These are phyloP conservation scores for Lucilia sericata DNA, from an alignment of 1,140 invertebrate species.

Conservation along the genomic window DNA sequence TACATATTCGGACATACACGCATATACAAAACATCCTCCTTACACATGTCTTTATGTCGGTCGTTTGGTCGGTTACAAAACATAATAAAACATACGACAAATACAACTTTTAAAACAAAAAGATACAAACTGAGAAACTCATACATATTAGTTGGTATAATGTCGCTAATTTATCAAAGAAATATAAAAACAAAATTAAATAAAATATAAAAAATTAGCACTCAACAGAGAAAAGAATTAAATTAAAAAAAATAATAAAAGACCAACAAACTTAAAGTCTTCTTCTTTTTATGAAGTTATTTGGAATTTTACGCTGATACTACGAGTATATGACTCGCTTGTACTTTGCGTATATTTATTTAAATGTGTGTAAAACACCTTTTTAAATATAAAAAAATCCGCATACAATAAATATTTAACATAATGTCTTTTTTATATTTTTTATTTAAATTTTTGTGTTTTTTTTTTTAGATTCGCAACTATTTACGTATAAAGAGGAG, in stretches of 20 bases:
- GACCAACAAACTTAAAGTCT: neutral
- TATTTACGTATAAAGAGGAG: neutral
- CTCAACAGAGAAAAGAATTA: constrained; percentile 1
- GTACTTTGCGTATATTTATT: neutral
- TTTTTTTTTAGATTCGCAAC: constrained; percentile 8
- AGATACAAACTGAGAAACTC: neutral
- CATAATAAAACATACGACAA: neutral
- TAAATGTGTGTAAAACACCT: neutral
- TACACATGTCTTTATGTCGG: neutral
- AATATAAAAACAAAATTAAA: neutral
- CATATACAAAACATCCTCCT: neutral
- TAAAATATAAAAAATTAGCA: constrained; percentile 11
- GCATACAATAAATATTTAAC: constrained; percentile 24
- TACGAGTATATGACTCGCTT: too few species aligned
- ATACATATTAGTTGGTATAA: neutral
- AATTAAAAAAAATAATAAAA: constrained; percentile 7
- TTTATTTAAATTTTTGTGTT: neutral
- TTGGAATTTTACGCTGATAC: constrained; percentile 8
- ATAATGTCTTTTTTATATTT: constrained; percentile 5
- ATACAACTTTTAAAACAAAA: neutral
- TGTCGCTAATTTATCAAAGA: constrained; percentile 43
- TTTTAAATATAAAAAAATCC: neutral
- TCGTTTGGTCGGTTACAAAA: neutral
- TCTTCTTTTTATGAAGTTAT: neutral
- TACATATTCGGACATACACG: neutral